A percentile compares a stretch with the other conserved stretches of the same genome.
Evolutionary conservation across 2,888 invertebrate genomes (phyloP).

Genomic region (Limulus polyphemus): DNA sequence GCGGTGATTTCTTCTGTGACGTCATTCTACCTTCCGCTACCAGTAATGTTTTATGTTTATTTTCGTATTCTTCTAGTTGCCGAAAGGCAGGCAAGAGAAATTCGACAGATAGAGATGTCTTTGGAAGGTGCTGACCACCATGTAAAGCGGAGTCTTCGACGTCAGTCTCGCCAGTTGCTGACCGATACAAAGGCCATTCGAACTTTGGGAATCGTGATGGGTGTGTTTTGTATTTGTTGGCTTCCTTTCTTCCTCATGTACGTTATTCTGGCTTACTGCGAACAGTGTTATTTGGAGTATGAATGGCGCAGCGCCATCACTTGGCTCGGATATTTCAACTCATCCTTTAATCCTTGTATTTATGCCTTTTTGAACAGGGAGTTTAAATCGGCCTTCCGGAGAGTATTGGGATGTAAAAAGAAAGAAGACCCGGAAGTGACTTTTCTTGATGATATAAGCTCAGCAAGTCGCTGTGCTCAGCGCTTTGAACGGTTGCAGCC

Average conservation of each 20-base stretch:
- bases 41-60: slow-evolving; percentile 33
- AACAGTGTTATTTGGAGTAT: slow-evolving; percentile 65
- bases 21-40: slow-evolving; percentile 33
- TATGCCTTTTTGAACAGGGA: slow-evolving; percentile 91
- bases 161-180: slow-evolving; percentile 77
- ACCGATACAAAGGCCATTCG: slow-evolving; percentile 96
- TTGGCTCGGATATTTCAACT: slow-evolving; percentile 29
- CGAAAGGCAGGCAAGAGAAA: slow-evolving; percentile 30
- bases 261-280: slow-evolving; percentile 73
- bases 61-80: slow-evolving; percentile 32
- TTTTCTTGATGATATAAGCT: not conserved
- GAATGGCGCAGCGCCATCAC: slow-evolving; percentile 44
- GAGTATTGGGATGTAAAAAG: slow-evolving; percentile 59
- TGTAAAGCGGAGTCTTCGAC: slow-evolving; percentile 54
- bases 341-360: slow-evolving; percentile 77
- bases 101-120: slow-evolving; percentile 28
- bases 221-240: slow-evolving; percentile 94
- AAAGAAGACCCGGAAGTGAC: no score
- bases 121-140: slow-evolving; percentile 23
- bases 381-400: slow-evolving; percentile 85
- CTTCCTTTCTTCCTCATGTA: slow-evolving; percentile 93
- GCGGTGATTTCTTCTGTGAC: slow-evolving; percentile 33
- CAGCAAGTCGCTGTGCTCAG: not conserved
- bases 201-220: slow-evolving; percentile 90
- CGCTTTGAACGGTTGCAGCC: no score